Evolutionary conservation across 2,888 invertebrate genomes (phyloP), one percentile per base, ranked within the genome.

Genomic region (Acronicta aceris): DNA sequence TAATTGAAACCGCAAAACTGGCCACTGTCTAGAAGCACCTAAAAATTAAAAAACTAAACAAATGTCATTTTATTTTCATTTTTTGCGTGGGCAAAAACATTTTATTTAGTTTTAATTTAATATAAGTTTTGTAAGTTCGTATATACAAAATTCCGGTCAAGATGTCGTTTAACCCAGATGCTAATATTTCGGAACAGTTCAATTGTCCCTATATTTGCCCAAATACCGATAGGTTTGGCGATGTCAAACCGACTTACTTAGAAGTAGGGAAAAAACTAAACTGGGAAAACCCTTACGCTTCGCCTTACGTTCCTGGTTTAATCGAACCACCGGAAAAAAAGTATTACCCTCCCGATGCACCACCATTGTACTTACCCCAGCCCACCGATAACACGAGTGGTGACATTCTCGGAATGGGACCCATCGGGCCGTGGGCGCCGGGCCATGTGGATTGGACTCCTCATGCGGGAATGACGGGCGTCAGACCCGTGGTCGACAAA

Each of bases 371-470:
- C 59, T 84, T 94, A 0, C 94, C 94, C 0, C 94, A 94, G 62
- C 86, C 90, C 0, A 88, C 89, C 0, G 93, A 93, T 3, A 91
- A 85, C 38, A 91, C 90, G 1, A 94, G 94, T 63, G 93, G 93
- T 0, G 93, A 95, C 54, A 86, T 88, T 5, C 85, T 95, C 7
- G 80, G 82, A 1, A 95, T 95, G 95, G 87, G 88, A 0, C 88
- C 93, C 0, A 87, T 93, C 50, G 96, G 96, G 0, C 97, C 97
- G 0, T 97, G 97, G 97, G 97, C 97, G 0, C 95, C 97, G 0
- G 97, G 97, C 0, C 96, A 96, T 71, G 92, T 96, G 0, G 96
- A 97, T 86, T 97, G 97, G 96, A 96, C 96, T 15, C 97, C 97
- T 0, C 91, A 96, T 79, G 96, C 96, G 0, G 97, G 97, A 0